These are phyloP conservation scores for Anticlea derivata DNA, from an alignment of 2,888 invertebrate genomes.

Conservation along the genomic window DNA sequence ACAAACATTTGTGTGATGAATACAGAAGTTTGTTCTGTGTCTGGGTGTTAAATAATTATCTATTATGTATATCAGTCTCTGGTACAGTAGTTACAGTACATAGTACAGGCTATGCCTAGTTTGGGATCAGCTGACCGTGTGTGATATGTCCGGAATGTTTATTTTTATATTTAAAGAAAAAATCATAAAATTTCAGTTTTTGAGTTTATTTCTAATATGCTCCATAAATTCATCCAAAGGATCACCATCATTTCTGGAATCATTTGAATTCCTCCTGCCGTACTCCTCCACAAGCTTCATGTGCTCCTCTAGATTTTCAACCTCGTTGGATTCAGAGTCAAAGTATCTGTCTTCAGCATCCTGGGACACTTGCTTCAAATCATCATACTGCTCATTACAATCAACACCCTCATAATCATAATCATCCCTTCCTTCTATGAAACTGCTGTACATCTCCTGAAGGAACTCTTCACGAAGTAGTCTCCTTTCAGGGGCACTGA, in stretches of 20 bases:
- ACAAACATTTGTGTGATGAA: too few relatives aligned
- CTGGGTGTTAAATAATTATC: too few relatives aligned
- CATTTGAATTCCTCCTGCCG: slow-evolving; percentile 49
- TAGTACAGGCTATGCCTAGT: too few relatives aligned
- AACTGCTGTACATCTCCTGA: slow-evolving; percentile 92
- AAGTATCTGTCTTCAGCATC: slow-evolving; percentile 97
- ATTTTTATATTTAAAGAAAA: background rate
- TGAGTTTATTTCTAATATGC: slow-evolving; percentile 67
- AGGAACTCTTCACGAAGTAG: slow-evolving; percentile 91
- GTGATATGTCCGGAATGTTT: too few relatives aligned
- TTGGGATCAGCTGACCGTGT: too few relatives aligned
- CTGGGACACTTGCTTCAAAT: slow-evolving; percentile 85
- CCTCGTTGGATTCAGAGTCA: slow-evolving; percentile 90
- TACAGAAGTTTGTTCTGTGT: too few relatives aligned
- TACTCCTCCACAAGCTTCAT: slow-evolving; percentile 68
- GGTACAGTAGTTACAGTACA: too few relatives aligned
- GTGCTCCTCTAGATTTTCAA: slow-evolving; percentile 68
- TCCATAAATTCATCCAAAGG: slow-evolving; percentile 90
- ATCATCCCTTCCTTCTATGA: slow-evolving; percentile 93
- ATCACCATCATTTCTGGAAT: slow-evolving; percentile 77
- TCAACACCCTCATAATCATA: slow-evolving; percentile 94
- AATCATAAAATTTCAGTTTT: slow-evolving; percentile 23
- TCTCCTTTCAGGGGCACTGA: slow-evolving; percentile 84
- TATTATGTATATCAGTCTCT: too few relatives aligned
- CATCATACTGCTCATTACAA: slow-evolving; percentile 91